These are phyloP conservation scores for Danionella dracula DNA, from an alignment of 2,797 vertebrate genomes.

Conservation along the genomic window DNA sequence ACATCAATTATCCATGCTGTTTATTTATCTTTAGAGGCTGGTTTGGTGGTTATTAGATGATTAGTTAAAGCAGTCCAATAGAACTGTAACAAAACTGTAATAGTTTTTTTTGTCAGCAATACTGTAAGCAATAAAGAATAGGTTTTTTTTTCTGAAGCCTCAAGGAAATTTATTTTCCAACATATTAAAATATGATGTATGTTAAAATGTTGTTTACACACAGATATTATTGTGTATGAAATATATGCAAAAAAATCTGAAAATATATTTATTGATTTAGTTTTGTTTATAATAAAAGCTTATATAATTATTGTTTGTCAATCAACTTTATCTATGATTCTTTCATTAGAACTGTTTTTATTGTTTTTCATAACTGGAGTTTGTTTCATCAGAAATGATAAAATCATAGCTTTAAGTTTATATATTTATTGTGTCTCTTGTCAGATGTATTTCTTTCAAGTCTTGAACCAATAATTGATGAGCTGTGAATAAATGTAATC, in stretches of 20 bases:
- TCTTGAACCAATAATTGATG: too few relatives aligned
- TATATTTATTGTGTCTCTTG: conserved; percentile 26
- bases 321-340: not conserved
- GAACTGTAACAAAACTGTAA: too few relatives aligned
- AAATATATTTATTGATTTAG: conserved; percentile 17
- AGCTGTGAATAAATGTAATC: not conserved
- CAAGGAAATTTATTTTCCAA: not conserved
- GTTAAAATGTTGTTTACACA: not conserved
- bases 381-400: not conserved
- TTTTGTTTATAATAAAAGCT: not conserved
- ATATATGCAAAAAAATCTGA: not conserved
- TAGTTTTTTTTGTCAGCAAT: too few relatives aligned
- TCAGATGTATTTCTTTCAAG: too few relatives aligned
- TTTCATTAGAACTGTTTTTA: not conserved
- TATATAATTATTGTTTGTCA: not conserved
- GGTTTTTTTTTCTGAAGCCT: conserved; percentile 4
- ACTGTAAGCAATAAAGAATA: not conserved
- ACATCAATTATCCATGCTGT: too few relatives aligned
- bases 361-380: not conserved
- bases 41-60: too few relatives aligned
- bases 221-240: not conserved
- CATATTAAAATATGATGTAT: not conserved
- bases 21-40: too few relatives aligned
- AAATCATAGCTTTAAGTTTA: not conserved
- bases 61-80: too few relatives aligned